A percentile compares a stretch with the other conserved stretches of the same genome.
Evolutionary conservation across 2,797 vertebrate genomes (phyloP).

Genomic region (Crocodylus rhombifer): DNA sequence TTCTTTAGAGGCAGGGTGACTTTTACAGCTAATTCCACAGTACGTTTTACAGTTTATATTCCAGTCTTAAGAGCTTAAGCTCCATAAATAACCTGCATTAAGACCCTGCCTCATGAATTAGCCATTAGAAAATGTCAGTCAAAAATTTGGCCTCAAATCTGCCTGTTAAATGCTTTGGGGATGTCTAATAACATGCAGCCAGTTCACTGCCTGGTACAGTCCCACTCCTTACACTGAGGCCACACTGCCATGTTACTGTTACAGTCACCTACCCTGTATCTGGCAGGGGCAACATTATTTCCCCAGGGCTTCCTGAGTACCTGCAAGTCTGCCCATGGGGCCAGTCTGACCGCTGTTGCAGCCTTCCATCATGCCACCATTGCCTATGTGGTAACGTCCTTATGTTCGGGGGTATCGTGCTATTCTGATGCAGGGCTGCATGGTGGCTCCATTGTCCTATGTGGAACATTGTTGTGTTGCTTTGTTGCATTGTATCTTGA

Average conservation of each 20-base stretch:
- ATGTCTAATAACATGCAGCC: neutral
- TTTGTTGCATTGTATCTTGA: no score
- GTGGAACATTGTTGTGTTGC: neutral
- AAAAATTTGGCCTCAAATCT: neutral
- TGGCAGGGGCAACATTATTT: neutral
- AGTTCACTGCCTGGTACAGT: neutral
- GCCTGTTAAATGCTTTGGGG: neutral
- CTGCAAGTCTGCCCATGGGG: neutral
- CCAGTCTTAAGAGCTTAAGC: neutral
- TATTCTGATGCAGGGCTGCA: neutral
- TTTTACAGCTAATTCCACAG: neutral
- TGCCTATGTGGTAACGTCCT: neutral
- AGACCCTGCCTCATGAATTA: neutral
- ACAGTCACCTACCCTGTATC: neutral
- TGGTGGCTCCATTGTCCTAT: neutral
- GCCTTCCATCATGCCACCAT: neutral
- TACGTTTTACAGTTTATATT: neutral
- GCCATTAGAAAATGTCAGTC: no score
- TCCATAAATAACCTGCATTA: neutral
- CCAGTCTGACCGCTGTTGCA: neutral
- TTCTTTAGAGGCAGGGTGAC: neutral
- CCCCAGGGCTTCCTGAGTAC: neutral
- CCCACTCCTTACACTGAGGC: no score
- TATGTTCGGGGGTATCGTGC: no score
- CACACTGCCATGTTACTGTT: no score